A percentile compares a stretch with the other conserved stretches of the same genome.
These are phyloP conservation scores for Trissolcus basalis DNA, from an alignment of 1,140 invertebrate species.

Conservation along the genomic window DNA sequence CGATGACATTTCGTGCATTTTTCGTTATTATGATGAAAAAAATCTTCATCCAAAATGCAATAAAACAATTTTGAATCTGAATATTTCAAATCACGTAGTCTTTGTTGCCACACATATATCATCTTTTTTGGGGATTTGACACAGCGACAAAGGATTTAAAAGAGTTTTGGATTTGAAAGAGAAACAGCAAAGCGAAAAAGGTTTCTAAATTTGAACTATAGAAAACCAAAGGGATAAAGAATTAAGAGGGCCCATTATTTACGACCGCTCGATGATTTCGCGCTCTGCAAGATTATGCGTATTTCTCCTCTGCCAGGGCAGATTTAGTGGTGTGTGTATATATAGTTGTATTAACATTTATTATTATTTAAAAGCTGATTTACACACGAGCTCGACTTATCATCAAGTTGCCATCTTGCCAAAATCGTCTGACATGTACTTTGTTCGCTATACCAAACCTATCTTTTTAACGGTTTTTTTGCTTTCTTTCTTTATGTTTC, in stretches of 20 bases:
- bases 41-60: no score
- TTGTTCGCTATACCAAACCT: neutral
- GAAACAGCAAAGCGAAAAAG: conserved; percentile 18
- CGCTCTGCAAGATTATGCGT: conserved; percentile 31
- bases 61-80: no score
- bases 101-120: no score
- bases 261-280: conserved; percentile 59
- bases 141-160: conserved; percentile 1
- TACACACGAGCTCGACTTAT: conserved; percentile 50
- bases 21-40: no score
- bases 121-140: no score
- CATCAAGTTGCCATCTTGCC: conserved; percentile 24
- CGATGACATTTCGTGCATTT: no score
- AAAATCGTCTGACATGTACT: conserved; percentile 20
- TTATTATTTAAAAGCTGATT: conserved; percentile 34
- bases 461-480: neutral
- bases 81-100: no score
- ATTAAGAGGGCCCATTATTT: conserved; percentile 57
- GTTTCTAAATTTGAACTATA: conserved; percentile 23
- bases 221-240: conserved; percentile 32
- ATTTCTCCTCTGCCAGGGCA: conserved; percentile 59
- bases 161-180: conserved; percentile 22
- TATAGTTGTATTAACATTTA: conserved; percentile 37
- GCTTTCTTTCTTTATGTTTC: no score
- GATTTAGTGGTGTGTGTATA: conserved; percentile 45